Base-by-base conservation (phyloP, 2,113 vertebrate genomes). In the Amphiprion ocellaris region DNA sequence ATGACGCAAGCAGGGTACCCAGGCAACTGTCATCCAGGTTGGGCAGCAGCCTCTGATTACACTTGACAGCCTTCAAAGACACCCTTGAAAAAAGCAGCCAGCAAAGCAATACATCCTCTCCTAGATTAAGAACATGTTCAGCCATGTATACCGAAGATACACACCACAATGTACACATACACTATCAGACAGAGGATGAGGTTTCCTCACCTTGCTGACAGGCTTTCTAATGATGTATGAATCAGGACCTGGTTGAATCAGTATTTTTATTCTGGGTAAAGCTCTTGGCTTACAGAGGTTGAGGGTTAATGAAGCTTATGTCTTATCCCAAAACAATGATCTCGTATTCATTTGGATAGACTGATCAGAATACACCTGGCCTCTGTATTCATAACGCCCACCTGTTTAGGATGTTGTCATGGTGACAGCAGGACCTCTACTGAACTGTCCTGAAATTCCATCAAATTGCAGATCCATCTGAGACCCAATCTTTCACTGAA, bases 21-120 rank as follows among this genome's bases (percentile, higher is more conserved):
- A 55, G 79, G 79, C 67, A 87, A 81, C 81, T 82, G 68, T 78
- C 63, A 60, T 47, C 77, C 62, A 85, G 41, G 0, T 53, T 28
- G 5, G 24, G 69, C 30, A 50, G 66, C 30, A 24, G 41, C 52
- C n/a, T 46, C 61, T 72, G 59, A 73, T 85, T 78, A 69, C 30
- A 11, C 28, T 11, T 26, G 61, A 55, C 62, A 28, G 39, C 28
- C 41, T 17, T 59, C 10, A 77, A 67, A 65, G 46, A 41, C 4
- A 1, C 61, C 56, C 62, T 70, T 60, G n/a, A 61, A 71, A 23
- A 58, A 60, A 44, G 26, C n/a, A 26, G 24, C 12, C 17, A 59
- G 69, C 17, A 41, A 64, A 47, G 24, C 30, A 44, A n/a, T 47
- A 44, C 23, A 41, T 30, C 16, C 49, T 58, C 14, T n/a, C 33